phyloP scores from a whole-genome alignment of 2,888 invertebrate genomes.

The Timema podura region DNA sequence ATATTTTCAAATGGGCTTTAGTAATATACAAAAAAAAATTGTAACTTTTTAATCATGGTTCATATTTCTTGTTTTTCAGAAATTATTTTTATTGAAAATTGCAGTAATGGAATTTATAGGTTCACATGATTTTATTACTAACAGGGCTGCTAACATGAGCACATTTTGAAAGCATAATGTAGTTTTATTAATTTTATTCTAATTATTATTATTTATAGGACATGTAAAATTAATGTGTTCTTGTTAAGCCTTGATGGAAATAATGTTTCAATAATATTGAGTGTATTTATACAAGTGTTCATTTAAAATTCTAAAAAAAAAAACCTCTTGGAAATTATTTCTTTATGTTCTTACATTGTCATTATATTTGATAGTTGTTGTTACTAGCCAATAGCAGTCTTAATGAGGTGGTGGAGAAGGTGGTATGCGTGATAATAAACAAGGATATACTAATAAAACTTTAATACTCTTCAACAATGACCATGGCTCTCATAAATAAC shows the following conservation, averaged over 20 bases:
- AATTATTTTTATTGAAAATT: too few species aligned
- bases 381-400: slow-evolving; percentile 6
- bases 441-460: slow-evolving; percentile 20
- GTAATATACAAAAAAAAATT: too few species aligned
- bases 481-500: too few species aligned
- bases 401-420: slow-evolving; percentile 12
- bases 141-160: slow-evolving; percentile 10
- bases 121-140: too few species aligned
- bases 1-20: too few species aligned
- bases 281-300: background rate
- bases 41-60: too few species aligned
- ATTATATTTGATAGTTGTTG: slow-evolving; percentile 18
- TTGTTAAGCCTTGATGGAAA: slow-evolving; percentile 14
- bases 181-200: too few species aligned
- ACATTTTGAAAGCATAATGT: slow-evolving; percentile 10
- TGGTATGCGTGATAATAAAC: slow-evolving; percentile 15
- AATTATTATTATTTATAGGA: too few species aligned
- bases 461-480: too few species aligned
- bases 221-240: slow-evolving; percentile 13
- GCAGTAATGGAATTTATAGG: too few species aligned
- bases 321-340: background rate
- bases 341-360: background rate
- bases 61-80: too few species aligned
- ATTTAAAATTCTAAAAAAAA: too few species aligned
- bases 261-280: slow-evolving; percentile 11